phyloP scores from a whole-genome alignment of 30 jellyfish, hydroid and myxozoan species.

The Rhopilema esculentum region DNA sequence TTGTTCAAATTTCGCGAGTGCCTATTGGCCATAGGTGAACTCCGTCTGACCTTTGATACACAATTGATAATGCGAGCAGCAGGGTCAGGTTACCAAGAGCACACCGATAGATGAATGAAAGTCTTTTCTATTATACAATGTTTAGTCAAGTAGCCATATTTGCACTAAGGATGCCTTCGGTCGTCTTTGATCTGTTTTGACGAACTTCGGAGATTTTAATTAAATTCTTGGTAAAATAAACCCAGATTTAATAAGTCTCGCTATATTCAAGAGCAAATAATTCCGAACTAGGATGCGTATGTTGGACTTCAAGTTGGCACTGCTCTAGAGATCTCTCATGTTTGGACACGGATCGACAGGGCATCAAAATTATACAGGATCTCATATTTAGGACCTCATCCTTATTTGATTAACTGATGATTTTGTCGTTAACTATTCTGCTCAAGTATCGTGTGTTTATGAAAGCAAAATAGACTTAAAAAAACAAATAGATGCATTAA shows the following conservation, averaged over 20 bases:
- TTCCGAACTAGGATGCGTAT: slow-evolving; percentile 13
- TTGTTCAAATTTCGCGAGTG: slow-evolving; percentile 38
- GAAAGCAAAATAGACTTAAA: slow-evolving; percentile 25
- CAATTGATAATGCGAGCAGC: slow-evolving; percentile 43
- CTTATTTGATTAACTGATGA: slow-evolving; percentile 57
- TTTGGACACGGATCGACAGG: slow-evolving; percentile 50
- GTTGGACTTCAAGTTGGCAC: slow-evolving; percentile 46
- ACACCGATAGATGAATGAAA: slow-evolving; percentile 51
- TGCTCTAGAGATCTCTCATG: slow-evolving; percentile 14
- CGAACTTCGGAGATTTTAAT: slow-evolving; percentile 72
- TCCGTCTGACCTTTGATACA: slow-evolving; percentile 50
- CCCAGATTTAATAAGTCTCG: slow-evolving; percentile 75
- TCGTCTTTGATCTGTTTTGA: slow-evolving; percentile 67
- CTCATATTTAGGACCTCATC: slow-evolving; percentile 30
- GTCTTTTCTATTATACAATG: slow-evolving; percentile 32
- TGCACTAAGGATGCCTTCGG: slow-evolving; percentile 69
- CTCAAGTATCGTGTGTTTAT: slow-evolving; percentile 50
- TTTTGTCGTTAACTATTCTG: slow-evolving; percentile 57
- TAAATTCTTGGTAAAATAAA: slow-evolving; percentile 76
- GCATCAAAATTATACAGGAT: slow-evolving; percentile 24
- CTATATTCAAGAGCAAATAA: slow-evolving; percentile 27
- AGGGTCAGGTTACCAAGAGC: slow-evolving; percentile 63
- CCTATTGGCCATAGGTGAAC: slow-evolving; percentile 64
- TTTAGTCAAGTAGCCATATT: slow-evolving; percentile 50
- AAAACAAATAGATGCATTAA: slow-evolving; percentile 38